Evolutionary conservation across 1,140 invertebrate genomes (phyloP).

Genomic region (Diploscapter pachys): DNA sequence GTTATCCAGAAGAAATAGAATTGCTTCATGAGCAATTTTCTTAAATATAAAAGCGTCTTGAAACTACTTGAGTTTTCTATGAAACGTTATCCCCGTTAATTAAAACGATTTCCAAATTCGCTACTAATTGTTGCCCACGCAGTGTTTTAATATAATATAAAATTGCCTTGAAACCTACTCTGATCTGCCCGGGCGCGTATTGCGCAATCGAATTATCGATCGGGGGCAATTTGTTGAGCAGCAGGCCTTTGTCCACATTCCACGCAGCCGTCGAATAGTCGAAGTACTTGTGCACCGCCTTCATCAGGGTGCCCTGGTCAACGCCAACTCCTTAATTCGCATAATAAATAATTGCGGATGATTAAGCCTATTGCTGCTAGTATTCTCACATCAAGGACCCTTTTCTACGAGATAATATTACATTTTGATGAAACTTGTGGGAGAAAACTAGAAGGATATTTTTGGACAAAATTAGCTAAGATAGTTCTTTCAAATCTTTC

Average conservation of each 20-base stretch:
- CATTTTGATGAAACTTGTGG: too few species aligned
- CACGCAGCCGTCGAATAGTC: conserved; percentile 45
- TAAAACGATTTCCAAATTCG: too few species aligned
- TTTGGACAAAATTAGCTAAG: neutral
- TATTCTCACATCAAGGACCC: too few species aligned
- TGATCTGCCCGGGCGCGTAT: conserved; percentile 55
- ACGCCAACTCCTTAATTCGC: conserved; percentile 37
- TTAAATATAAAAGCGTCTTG: too few species aligned
- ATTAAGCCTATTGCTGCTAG: neutral
- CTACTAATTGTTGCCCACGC: too few species aligned
- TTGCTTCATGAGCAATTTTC: too few species aligned
- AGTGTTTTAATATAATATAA: neutral
- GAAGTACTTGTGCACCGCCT: conserved; percentile 59
- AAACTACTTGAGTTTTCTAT: too few species aligned
- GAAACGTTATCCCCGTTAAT: too few species aligned
- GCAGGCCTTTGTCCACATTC: conserved; percentile 38
- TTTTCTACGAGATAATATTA: too few species aligned
- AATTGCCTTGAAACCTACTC: conserved; percentile 10
- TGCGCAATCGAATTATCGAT: conserved; percentile 46
- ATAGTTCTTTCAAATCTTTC: neutral
- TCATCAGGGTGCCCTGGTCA: conserved; percentile 66
- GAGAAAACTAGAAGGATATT: too few species aligned
- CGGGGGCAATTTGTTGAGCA: conserved; percentile 19
- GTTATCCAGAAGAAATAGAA: too few species aligned
- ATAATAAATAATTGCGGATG: neutral